phyloP scores from a whole-genome alignment of 2,888 invertebrate genomes.

The Entomobrya proxima region DNA sequence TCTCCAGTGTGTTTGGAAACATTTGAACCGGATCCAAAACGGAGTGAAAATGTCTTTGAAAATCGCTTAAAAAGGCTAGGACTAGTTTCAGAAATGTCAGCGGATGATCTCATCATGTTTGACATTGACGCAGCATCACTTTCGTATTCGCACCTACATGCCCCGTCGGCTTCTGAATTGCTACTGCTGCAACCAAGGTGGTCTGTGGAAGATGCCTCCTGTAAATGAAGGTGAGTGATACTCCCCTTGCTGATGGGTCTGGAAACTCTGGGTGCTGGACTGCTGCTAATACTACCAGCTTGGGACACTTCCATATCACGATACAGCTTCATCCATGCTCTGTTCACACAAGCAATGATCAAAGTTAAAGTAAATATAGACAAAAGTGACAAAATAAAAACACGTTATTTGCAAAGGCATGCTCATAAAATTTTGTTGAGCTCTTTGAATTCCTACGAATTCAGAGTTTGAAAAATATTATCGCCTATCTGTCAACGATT shows the following conservation, averaged over 20 bases:
- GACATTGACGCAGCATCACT: slow-evolving; percentile 30
- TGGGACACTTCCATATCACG: slow-evolving; percentile 73
- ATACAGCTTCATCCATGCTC: slow-evolving; percentile 74
- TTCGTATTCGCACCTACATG: slow-evolving; percentile 46
- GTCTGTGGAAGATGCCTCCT: slow-evolving; percentile 51
- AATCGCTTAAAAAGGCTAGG: slow-evolving; percentile 74
- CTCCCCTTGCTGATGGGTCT: slow-evolving; percentile 70
- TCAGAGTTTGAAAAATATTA: not conserved
- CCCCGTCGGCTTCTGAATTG: slow-evolving; percentile 29
- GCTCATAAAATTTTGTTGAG: not conserved
- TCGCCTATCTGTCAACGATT: not conserved
- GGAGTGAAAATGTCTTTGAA: slow-evolving; percentile 75
- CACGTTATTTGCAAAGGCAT: not conserved
- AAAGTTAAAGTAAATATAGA: not conserved
- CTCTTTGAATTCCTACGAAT: not conserved
- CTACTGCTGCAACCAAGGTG: slow-evolving; percentile 44
- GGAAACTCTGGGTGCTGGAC: slow-evolving; percentile 38
- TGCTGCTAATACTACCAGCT: slow-evolving; percentile 53
- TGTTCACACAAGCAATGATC: slow-evolving; percentile 44
- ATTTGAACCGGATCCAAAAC: slow-evolving; percentile 72
- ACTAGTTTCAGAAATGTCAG: slow-evolving; percentile 59
- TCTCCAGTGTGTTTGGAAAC: slow-evolving; percentile 60
- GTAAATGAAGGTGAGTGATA: slow-evolving; percentile 70
- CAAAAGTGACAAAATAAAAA: not conserved
- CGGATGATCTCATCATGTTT: slow-evolving; percentile 56